Conservation (phyloP, 37 sponge, comb jelly and placozoan species). For the Haliclona indistincta region DNA sequence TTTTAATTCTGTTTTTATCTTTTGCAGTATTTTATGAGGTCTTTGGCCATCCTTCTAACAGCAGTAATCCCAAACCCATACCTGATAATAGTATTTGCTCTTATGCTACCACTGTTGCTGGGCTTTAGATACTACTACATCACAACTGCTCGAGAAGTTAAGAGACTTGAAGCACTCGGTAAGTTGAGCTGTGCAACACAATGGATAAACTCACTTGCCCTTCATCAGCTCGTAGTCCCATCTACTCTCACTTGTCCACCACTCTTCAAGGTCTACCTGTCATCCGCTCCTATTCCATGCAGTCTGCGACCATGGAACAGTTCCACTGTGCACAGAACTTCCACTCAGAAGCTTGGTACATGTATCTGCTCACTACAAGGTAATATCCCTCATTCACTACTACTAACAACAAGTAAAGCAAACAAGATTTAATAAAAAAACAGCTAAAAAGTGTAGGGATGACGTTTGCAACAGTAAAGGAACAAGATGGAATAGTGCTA, state of each 20-base stretch:
- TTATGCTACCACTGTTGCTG: slow-evolving; percentile 39
- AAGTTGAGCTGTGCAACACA: too few relatives aligned
- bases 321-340: slow-evolving; percentile 54
- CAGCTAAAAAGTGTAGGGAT: too few relatives aligned
- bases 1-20: neutral
- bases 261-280: slow-evolving; percentile 80
- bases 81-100: slow-evolving; percentile 34
- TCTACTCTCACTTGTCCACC: slow-evolving; percentile 80
- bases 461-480: too few relatives aligned
- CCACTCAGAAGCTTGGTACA: slow-evolving; percentile 70
- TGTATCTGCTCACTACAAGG: slow-evolving; percentile 45
- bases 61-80: slow-evolving; percentile 56
- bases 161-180: slow-evolving; percentile 82
- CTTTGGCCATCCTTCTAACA: slow-evolving; percentile 43
- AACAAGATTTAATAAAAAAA: too few relatives aligned
- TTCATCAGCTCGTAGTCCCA: slow-evolving; percentile 92
- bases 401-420: too few relatives aligned
- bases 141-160: slow-evolving; percentile 62
- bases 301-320: too few relatives aligned
- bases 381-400: too few relatives aligned
- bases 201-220: too few relatives aligned
- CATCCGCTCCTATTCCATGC: slow-evolving; percentile 60
- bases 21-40: slow-evolving; percentile 41
- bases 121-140: slow-evolving; percentile 61
- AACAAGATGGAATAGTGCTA: too few relatives aligned